Evolutionary conservation across 1,140 invertebrate species (phyloP), one percentile per base, ranked within the genome.

Genomic region (Wiebesia pumilae): DNA sequence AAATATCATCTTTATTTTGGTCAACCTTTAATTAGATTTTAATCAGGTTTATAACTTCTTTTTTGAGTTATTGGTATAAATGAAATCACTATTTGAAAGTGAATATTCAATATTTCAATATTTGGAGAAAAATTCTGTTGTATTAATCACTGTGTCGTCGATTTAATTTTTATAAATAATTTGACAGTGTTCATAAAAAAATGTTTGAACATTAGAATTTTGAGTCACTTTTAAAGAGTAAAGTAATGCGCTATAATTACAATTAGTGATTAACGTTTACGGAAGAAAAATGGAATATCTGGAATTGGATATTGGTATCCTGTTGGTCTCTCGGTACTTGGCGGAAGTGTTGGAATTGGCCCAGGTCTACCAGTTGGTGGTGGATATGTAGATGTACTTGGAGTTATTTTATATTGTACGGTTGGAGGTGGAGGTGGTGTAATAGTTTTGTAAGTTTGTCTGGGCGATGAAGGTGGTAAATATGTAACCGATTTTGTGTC

Each of bases 261-360:
- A 54, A 19, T 9, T 78, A 2, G 16, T 90, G 80, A 91, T 87
- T 90, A 90, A 27, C 54, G n/a, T 84, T 90, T 92, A 27, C 91
- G 90, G 43, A 90, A 91, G 16, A 92, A 90, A 38, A 94, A 92
- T 12, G 91, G 89, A 33, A 92, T 91, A 7, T 94, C 92, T 0
- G 93, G 93, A 35, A 93, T 92, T 0, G 89, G 89, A 69, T 94
- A 94, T 78, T 90, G 90, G 69, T 94, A 94, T 69, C 93, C 93
- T 54, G 88, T 14, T 6, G 92, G 90, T 83, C 82, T 91, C 12
- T 81, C 67, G 1, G 93, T 93, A 24, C 88, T 90, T 0, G 93
- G 92, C 2, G 93, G 93, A 40, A 92, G 84, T 27, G 93, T 92
- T 27, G 92, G 92, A 3, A 87, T 65, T 75, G 91, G 88, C 0